Percentiles rank a stretch among this genome's conserved stretches.
These are phyloP conservation scores for Erebia aethiops DNA, from an alignment of 2,888 invertebrate species.

Conservation along the genomic window DNA sequence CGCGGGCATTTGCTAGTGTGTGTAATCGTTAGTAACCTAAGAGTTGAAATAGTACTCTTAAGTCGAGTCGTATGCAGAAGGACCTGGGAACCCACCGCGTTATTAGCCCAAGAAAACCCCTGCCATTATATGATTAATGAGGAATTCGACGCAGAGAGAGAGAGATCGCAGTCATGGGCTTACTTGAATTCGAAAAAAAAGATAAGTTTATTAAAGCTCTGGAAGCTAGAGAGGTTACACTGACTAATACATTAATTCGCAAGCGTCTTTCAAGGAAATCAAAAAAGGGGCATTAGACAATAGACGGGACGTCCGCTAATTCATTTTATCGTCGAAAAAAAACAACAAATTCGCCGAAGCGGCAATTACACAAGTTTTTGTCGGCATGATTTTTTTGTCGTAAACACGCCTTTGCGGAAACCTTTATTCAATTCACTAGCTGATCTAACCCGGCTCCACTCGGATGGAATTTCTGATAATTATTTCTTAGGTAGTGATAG, in stretches of 20 bases:
- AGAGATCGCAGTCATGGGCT: neutral
- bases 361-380: conserved; percentile 34
- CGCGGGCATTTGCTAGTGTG: no score
- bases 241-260: conserved; percentile 31
- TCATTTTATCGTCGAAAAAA: conserved; percentile 28
- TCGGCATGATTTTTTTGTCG: conserved; percentile 28
- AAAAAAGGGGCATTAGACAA: conserved; percentile 35
- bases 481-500: neutral
- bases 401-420: conserved; percentile 30
- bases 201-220: neutral
- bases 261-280: conserved; percentile 27
- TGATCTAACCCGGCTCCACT: neutral
- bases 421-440: conserved; percentile 34
- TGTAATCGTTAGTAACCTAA: no score
- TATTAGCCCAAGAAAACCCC: no score
- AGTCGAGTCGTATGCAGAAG: no score
- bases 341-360: conserved; percentile 32
- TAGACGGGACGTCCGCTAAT: conserved; percentile 40
- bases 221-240: neutral
- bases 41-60: no score
- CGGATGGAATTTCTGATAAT: neutral
- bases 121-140: no score
- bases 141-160: no score
- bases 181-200: neutral
- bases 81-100: no score